phyloP scores from a whole-genome alignment of 2,888 invertebrate species.

The Drosophila colorata region DNA sequence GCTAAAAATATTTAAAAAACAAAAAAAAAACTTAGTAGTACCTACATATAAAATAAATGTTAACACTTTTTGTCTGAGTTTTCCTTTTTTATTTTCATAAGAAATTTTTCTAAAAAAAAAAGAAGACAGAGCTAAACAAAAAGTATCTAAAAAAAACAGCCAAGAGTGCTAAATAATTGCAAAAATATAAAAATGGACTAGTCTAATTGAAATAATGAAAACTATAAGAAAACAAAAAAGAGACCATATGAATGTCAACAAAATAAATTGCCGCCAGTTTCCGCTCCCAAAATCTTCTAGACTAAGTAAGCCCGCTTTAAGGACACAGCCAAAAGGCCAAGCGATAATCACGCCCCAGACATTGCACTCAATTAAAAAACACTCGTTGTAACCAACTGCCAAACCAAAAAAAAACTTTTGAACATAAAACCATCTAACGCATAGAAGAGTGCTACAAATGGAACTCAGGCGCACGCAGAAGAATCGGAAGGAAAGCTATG shows the following conservation, averaged over 20 bases:
- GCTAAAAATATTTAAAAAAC: constrained; percentile 38
- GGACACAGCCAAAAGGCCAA: constrained; percentile 30
- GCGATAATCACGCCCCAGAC: constrained; percentile 43
- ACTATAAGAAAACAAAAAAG: too few species aligned
- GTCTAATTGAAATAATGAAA: constrained; percentile 55
- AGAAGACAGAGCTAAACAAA: constrained; percentile 30
- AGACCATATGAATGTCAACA: background rate
- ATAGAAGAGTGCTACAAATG: constrained; percentile 14
- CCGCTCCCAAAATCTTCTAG: constrained; percentile 20
- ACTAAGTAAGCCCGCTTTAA: constrained; percentile 60
- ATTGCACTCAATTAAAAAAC: constrained; percentile 45
- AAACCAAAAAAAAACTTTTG: constrained; percentile 39
- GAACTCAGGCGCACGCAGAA: constrained; percentile 7
- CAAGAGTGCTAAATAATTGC: constrained; percentile 41
- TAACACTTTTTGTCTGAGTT: constrained; percentile 63
- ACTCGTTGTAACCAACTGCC: constrained; percentile 73
- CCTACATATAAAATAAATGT: constrained; percentile 62
- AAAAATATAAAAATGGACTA: constrained; percentile 48
- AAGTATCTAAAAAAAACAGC: constrained; percentile 35
- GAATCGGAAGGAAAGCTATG: constrained; percentile 34
- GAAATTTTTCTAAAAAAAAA: constrained; percentile 38
- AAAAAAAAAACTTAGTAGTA: constrained; percentile 55
- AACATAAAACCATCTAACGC: constrained; percentile 27
- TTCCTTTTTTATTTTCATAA: constrained; percentile 66
- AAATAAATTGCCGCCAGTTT: constrained; percentile 2